phyloP scores from a whole-genome alignment of 2,797 vertebrate species.

The Prunella strophiata region DNA sequence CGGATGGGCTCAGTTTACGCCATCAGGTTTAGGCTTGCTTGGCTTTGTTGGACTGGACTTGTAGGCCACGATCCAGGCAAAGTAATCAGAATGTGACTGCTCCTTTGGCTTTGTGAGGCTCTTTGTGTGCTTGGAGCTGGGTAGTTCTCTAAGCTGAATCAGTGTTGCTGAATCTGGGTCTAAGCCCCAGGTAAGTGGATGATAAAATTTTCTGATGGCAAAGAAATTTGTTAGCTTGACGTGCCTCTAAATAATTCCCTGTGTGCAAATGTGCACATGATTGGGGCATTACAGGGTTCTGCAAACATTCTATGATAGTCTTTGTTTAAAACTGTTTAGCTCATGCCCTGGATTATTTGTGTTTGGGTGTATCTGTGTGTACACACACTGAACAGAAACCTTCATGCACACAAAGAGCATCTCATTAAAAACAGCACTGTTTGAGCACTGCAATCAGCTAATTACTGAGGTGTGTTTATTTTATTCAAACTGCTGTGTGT shows the following conservation, averaged over 20 bases:
- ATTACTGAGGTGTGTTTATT: not conserved
- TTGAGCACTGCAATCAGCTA: not conserved
- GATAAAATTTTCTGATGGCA: not conserved
- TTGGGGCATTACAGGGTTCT: not conserved
- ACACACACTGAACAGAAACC: not conserved
- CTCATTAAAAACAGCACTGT: not conserved
- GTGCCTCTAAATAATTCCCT: not conserved
- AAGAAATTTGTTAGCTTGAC: not conserved
- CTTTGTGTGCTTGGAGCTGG: not conserved
- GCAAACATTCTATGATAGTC: not conserved
- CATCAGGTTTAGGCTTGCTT: conserved; percentile 50
- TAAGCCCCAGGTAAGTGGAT: not conserved
- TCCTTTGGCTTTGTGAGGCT: not conserved
- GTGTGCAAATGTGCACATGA: not conserved
- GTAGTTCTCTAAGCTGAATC: not conserved
- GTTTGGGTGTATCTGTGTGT: not conserved
- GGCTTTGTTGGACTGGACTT: conserved; percentile 32
- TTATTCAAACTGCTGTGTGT: not conserved
- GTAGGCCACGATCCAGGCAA: not conserved
- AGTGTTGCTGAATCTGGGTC: not conserved
- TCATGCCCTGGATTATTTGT: not conserved
- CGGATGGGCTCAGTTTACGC: conserved; percentile 25
- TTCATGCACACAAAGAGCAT: not conserved
- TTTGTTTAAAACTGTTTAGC: not conserved
- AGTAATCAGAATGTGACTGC: not conserved